Base-by-base conservation (phyloP, 1,140 invertebrate genomes). In the Thalassaphorura encarpata region DNA sequence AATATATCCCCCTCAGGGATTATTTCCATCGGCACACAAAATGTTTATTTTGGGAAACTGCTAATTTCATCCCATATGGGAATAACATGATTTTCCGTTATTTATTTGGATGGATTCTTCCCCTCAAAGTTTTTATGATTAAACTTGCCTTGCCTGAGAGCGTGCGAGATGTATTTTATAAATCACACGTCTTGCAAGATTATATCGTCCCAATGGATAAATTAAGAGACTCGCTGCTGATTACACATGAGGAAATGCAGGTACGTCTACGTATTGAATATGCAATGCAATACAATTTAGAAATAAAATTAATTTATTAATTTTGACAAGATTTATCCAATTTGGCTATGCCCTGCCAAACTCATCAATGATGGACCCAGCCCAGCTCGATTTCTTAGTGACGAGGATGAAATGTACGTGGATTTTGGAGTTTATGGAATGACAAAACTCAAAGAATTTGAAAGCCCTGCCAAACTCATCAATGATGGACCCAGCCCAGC, bases 301-400 rank as follows among this genome's bases (percentile, higher is more conserved):
- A 19, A 43, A 15, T 8, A 19, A 5, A 13, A 48, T 29, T 48
- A 8, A 33, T 19, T 21, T 33, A 29, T 36, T 36, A 5, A 5
- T 21, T 36, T 51, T 36, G 26, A 33, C 28, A 8, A 51, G 33
- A 29, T 51, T 5, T 89, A 87, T 69, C 87, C 87, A 0, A 71
- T 89, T 8, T 89, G 87, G 87, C 66, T 90, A 29, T 89, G 87
- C 69, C 85, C 87, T 0, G 85, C 87, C 67, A 80, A 77, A 66
- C 67, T 89, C 0, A 89, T 89, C 67, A 86, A 86, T 24, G 77
- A 81, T 3, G n/a, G n/a, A n/a, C n/a, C n/a, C n/a, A 81, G 3
- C 83, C 84, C 0, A 80, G 79, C 66, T 73, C 76, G 3, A 49
- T 60, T 2, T 29, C 28, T 39, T 6, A 39, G 4, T 11, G 48